These are phyloP conservation scores for Patella depressa DNA, from an alignment of 2,888 invertebrate genomes.

Conservation along the genomic window DNA sequence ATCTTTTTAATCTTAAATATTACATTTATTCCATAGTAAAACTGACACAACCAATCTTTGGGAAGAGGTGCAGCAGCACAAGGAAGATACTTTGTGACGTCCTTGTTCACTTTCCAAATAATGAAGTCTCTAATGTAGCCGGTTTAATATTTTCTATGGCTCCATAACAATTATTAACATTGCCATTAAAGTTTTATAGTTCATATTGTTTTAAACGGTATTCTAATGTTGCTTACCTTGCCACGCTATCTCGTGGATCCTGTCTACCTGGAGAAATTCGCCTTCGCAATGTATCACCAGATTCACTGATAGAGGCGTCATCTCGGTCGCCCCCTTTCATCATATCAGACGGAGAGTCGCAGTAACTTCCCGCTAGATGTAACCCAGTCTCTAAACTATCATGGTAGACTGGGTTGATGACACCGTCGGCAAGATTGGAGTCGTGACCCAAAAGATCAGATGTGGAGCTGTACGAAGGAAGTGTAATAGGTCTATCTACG, in stretches of 20 bases:
- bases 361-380: background rate
- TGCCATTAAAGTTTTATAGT: no score
- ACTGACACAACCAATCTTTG: no score
- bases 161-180: no score
- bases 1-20: no score
- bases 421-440: background rate
- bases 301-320: constrained; percentile 4
- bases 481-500: constrained; percentile 19
- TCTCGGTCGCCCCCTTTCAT: background rate
- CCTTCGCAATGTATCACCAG: constrained; percentile 1
- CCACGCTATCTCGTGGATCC: background rate
- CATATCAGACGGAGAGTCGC: background rate
- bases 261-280: background rate
- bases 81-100: no score
- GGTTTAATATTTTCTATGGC: no score
- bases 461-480: constrained; percentile 12
- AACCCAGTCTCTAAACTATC: background rate
- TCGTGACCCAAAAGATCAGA: background rate
- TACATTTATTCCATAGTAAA: no score
- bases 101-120: no score
- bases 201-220: no score
- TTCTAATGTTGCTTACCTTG: no score
- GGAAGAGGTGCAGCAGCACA: no score
- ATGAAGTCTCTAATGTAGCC: no score
- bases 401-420: background rate